These are phyloP conservation scores for Gandaritis pyraliata DNA, from an alignment of 2,888 invertebrate genomes.

Conservation along the genomic window DNA sequence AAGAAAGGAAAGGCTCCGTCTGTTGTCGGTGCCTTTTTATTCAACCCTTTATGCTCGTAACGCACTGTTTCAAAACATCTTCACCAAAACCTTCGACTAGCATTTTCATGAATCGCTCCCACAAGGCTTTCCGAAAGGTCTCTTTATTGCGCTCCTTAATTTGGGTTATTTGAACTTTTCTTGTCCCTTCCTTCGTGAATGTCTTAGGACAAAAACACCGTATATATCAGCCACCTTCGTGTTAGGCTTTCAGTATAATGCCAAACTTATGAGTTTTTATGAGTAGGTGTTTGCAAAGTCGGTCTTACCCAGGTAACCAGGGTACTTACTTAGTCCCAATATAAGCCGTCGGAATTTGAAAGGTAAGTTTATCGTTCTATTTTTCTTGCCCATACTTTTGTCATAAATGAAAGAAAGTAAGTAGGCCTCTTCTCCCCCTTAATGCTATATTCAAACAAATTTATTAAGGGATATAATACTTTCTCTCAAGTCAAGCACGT, in stretches of 20 bases:
- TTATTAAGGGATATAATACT: slow-evolving; percentile 35
- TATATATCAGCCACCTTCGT: slow-evolving; percentile 57
- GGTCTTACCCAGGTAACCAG: slow-evolving; percentile 24
- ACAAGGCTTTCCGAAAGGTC: slow-evolving; percentile 71
- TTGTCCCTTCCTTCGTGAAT: slow-evolving; percentile 65
- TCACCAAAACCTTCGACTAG: slow-evolving; percentile 63
- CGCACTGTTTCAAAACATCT: slow-evolving; percentile 62
- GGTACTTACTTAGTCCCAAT: slow-evolving; percentile 17
- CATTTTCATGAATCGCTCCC: slow-evolving; percentile 74
- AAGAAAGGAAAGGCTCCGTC: slow-evolving; percentile 46
- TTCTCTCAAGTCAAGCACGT: slow-evolving; percentile 35
- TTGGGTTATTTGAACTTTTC: slow-evolving; percentile 75
- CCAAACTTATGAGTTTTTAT: slow-evolving; percentile 53
- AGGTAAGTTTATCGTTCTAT: slow-evolving; percentile 29
- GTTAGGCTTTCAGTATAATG: slow-evolving; percentile 47
- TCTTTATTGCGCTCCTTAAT: slow-evolving; percentile 74
- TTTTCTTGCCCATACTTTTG: slow-evolving; percentile 29
- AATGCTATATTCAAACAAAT: slow-evolving; percentile 27
- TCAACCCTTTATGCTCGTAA: slow-evolving; percentile 56
- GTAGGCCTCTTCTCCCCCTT: slow-evolving; percentile 15
- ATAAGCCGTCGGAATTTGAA: slow-evolving; percentile 23
- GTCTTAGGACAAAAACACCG: slow-evolving; percentile 58
- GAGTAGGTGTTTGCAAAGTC: slow-evolving; percentile 30
- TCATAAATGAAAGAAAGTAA: slow-evolving; percentile 27
- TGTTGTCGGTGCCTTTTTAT: slow-evolving; percentile 45